Conservation (phyloP, 2,888 invertebrate species). For the Caenorhabditis sp. region DNA sequence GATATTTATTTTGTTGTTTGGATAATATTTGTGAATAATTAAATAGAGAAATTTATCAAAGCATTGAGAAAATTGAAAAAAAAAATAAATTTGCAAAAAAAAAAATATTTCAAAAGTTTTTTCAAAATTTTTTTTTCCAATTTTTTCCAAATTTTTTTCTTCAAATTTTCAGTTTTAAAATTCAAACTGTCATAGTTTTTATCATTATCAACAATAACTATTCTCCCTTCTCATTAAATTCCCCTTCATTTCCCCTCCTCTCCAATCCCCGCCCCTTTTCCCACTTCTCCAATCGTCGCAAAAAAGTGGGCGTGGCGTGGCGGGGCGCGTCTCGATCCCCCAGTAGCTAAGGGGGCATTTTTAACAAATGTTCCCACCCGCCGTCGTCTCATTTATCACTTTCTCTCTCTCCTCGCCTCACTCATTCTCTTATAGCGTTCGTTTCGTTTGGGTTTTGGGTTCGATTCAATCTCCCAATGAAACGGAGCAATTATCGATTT, state of each 20-base stretch:
- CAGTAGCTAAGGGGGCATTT: constrained; percentile 17
- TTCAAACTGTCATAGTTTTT: no score
- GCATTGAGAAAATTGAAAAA: no score
- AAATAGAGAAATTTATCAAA: no score
- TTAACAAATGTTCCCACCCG: constrained; percentile 57
- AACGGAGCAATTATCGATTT: neutral
- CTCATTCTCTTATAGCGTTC: neutral
- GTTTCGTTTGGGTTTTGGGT: neutral
- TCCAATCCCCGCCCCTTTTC: neutral
- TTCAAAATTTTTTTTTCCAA: no score
- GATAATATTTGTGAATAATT: no score
- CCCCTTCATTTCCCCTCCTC: neutral
- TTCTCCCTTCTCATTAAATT: no score
- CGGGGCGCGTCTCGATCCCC: neutral
- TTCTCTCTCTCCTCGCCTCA: constrained; percentile 23
- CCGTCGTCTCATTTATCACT: constrained; percentile 52
- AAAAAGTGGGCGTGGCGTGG: constrained; percentile 5
- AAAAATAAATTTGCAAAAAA: no score
- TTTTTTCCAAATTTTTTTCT: no score
- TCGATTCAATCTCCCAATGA: neutral
- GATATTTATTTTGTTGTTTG: no score
- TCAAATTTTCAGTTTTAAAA: no score
- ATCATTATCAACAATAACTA: neutral
- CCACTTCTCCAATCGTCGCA: constrained; percentile 11
- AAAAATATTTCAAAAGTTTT: no score